These are phyloP conservation scores for Megaceryle torquata DNA, from an alignment of 2,113 vertebrate genomes.

Conservation along the genomic window DNA sequence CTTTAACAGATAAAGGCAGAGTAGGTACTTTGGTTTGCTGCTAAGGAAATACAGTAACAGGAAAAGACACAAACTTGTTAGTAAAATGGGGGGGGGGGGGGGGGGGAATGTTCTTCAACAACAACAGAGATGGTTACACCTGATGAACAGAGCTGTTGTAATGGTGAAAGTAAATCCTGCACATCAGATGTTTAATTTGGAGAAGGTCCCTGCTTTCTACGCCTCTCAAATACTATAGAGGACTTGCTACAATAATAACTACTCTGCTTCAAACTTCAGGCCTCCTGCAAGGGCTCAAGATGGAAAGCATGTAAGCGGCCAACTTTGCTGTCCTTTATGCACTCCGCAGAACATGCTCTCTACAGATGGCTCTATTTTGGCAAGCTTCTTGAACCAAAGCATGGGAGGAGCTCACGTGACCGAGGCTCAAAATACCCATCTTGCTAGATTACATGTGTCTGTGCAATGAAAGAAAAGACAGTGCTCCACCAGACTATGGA, in stretches of 20 bases:
- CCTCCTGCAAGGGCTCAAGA: neutral
- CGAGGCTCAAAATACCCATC: fast-evolving
- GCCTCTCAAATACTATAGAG: neutral
- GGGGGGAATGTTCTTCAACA: neutral
- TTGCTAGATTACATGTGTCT: neutral
- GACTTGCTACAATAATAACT: neutral
- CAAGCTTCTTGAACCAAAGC: neutral
- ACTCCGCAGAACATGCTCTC: neutral
- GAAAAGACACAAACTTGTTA: neutral
- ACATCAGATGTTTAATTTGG: fast-evolving
- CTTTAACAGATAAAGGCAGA: neutral
- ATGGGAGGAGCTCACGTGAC: fast-evolving
- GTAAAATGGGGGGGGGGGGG: neutral
- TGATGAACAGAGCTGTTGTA: fast-evolving
- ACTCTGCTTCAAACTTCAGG: neutral
- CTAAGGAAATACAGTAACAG: neutral
- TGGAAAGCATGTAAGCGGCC: neutral
- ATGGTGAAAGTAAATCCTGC: neutral
- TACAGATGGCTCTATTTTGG: neutral
- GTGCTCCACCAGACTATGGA: neutral
- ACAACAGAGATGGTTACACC: neutral
- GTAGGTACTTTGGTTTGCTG: neutral
- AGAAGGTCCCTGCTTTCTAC: neutral
- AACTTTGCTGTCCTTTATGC: neutral
- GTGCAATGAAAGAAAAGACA: neutral